Conservation (phyloP, 2,797 vertebrate species). For the Threskiornis aethiopicus region DNA sequence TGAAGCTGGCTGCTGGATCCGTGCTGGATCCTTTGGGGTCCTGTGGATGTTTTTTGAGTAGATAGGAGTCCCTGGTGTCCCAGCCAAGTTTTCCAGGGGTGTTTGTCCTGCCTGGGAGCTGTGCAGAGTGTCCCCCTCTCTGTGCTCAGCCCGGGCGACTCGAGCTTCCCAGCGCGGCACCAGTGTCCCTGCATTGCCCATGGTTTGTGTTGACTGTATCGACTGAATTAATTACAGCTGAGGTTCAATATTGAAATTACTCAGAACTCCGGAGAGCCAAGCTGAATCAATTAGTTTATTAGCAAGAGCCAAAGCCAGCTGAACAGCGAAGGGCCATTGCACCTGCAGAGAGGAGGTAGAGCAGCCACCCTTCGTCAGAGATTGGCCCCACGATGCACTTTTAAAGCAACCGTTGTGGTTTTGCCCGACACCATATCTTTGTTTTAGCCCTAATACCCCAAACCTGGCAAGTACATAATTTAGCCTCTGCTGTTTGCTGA, state of each 20-base stretch:
- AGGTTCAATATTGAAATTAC: conserved; percentile 45
- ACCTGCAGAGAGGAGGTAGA: background rate
- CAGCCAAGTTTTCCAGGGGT: background rate
- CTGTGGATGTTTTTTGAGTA: background rate
- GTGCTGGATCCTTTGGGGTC: background rate
- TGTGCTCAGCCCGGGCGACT: accelerated
- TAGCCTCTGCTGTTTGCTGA: background rate
- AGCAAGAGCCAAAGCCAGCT: background rate
- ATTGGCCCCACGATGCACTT: accelerated
- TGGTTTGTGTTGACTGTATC: background rate
- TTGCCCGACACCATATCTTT: accelerated
- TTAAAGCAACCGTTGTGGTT: background rate
- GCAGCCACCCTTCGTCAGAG: background rate
- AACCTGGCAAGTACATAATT: too few relatives aligned
- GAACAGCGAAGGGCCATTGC: accelerated
- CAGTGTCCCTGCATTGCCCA: accelerated
- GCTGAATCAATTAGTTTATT: conserved; percentile 43
- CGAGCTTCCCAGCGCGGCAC: accelerated
- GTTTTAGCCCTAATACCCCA: background rate
- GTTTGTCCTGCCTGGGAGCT: background rate
- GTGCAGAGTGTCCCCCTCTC: too few relatives aligned
- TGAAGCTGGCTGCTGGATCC: background rate
- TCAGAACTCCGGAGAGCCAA: background rate
- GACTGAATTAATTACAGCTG: conserved; percentile 13
- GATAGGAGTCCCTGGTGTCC: background rate